phyloP scores from a whole-genome alignment of 2,888 invertebrate species.

The Troides oblongomaculatus region DNA sequence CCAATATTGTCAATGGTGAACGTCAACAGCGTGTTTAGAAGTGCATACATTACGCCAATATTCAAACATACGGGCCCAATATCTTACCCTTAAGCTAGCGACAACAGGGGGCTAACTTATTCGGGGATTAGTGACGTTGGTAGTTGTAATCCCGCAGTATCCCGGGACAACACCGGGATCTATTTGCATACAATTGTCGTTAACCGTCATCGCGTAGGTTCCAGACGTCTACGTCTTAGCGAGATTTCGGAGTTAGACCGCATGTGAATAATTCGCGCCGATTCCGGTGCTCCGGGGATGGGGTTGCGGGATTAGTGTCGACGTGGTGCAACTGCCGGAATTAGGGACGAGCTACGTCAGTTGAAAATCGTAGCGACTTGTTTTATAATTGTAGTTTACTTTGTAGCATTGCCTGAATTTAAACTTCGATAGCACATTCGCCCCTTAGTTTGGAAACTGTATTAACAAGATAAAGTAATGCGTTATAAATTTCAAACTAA shows the following conservation, averaged over 20 bases:
- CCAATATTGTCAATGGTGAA: constrained; percentile 40
- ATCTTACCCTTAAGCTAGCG: constrained; percentile 62
- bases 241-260: constrained; percentile 39
- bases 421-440: no score
- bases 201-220: constrained; percentile 69
- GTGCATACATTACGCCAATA: constrained; percentile 40
- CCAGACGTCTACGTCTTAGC: constrained; percentile 61
- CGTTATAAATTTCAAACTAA: no score
- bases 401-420: neutral
- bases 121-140: constrained; percentile 61
- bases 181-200: constrained; percentile 73
- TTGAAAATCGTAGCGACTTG: constrained; percentile 25
- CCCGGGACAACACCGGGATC: constrained; percentile 46
- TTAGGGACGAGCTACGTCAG: constrained; percentile 21
- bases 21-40: constrained; percentile 36
- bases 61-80: constrained; percentile 51
- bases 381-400: constrained; percentile 19
- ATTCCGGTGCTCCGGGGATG: constrained; percentile 34
- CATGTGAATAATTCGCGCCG: constrained; percentile 51
- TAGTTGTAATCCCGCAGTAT: constrained; percentile 54
- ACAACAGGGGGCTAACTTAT: constrained; percentile 55
- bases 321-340: constrained; percentile 23
- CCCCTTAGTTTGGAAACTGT: no score
- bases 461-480: no score
- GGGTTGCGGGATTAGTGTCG: constrained; percentile 39